Evolutionary conservation across 1,140 invertebrate genomes (phyloP).

Genomic region (Parapsyche elsis): DNA sequence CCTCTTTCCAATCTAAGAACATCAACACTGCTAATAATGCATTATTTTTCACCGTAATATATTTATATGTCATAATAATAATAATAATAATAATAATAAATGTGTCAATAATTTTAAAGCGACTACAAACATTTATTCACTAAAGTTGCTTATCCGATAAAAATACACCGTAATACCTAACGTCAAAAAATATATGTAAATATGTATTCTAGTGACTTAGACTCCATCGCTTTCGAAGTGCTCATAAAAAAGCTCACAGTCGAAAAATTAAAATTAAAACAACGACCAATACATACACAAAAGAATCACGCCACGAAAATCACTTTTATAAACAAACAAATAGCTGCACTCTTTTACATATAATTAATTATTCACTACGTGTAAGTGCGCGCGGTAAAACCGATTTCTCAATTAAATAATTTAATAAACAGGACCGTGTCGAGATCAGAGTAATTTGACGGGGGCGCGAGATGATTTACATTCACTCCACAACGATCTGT

Average conservation of each 20-base stretch:
- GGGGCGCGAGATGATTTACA: too few relatives aligned
- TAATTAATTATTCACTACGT: not conserved
- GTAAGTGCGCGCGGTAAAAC: not conserved
- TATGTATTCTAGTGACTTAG: conserved; percentile 53
- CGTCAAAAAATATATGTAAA: conserved; percentile 53
- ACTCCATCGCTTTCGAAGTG: conserved; percentile 43
- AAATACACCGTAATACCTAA: conserved; percentile 44
- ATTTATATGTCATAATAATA: conserved; percentile 1
- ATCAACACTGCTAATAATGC: conserved; percentile 45
- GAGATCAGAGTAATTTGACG: not conserved
- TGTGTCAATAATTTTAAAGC: conserved; percentile 38
- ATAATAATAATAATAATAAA: conserved; percentile 15
- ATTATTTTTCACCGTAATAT: conserved; percentile 12
- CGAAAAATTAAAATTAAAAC: not conserved
- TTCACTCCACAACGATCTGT: too few relatives aligned
- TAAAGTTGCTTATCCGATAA: conserved; percentile 33
- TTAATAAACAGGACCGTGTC: too few relatives aligned
- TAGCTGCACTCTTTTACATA: conserved; percentile 20
- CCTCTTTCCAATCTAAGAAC: conserved; percentile 27
- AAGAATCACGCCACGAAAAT: conserved; percentile 10
- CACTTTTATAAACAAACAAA: conserved; percentile 21
- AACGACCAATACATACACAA: conserved; percentile 3
- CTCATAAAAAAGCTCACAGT: conserved; percentile 13
- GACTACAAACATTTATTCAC: conserved; percentile 47
- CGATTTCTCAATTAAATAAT: too few relatives aligned